Evolutionary conservation across 2,113 vertebrate genomes (phyloP).

Genomic region (Dicaeum eximium): DNA sequence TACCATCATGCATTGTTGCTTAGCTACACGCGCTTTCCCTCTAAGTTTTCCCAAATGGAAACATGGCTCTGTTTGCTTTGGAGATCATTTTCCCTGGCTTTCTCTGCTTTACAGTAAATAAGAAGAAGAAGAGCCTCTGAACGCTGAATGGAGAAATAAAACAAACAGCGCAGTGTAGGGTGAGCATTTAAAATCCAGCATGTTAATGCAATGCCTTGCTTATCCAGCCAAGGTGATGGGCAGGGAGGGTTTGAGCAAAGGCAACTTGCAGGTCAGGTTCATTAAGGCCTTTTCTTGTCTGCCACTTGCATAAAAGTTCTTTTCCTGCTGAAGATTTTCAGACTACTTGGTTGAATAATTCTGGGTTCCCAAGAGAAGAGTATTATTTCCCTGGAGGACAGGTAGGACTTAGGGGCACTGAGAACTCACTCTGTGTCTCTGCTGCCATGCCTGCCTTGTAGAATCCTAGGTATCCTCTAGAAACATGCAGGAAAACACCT

Average conservation of each 20-base stretch:
- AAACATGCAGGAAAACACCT: background rate
- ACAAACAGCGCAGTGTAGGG: background rate
- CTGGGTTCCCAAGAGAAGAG: background rate
- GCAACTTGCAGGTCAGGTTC: background rate
- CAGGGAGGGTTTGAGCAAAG: background rate
- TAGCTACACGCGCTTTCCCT: constrained; percentile 41
- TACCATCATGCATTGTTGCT: constrained; percentile 63
- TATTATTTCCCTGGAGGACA: background rate
- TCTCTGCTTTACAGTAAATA: constrained; percentile 54
- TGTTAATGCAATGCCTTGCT: background rate
- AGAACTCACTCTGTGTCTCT: background rate
- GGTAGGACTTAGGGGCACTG: background rate
- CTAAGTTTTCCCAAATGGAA: constrained; percentile 68
- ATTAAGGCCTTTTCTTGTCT: background rate
- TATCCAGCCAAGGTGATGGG: background rate
- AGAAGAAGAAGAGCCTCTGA: constrained; percentile 38
- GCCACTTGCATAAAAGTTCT: background rate
- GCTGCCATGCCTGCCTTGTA: background rate
- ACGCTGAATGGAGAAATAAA: background rate
- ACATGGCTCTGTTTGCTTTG: constrained; percentile 67
- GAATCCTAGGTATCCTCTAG: background rate
- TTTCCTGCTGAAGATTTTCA: background rate
- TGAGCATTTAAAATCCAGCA: background rate
- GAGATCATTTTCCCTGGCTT: constrained; percentile 58
- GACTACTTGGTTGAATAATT: background rate